Evolutionary conservation across 2,888 invertebrate species (phyloP).

Genomic region (Blera fallax): DNA sequence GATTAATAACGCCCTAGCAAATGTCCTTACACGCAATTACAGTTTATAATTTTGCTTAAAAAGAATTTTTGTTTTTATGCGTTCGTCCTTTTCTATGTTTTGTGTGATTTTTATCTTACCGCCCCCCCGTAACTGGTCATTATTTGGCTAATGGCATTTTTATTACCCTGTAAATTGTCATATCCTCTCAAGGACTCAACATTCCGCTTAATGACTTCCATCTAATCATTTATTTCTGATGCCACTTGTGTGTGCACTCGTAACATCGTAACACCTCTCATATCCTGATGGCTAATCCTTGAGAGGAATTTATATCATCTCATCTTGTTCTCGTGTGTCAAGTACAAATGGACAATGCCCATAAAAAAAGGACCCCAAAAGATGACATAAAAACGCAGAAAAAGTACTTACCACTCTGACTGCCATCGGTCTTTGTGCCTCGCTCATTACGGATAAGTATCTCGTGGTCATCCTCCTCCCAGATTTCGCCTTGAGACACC

Average conservation of each 20-base stretch:
- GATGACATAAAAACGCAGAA: not conserved
- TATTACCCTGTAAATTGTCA: conserved; percentile 56
- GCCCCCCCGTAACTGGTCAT: not conserved
- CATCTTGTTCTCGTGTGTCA: conserved; percentile 5
- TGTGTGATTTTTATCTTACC: no score
- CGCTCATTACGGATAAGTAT: conserved; percentile 90
- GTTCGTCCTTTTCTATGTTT: conserved; percentile 16
- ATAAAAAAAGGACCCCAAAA: not conserved
- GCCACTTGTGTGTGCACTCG: conserved; percentile 11
- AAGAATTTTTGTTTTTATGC: not conserved
- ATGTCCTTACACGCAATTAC: conserved; percentile 18
- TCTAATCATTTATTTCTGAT: conserved; percentile 18
- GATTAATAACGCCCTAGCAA: not conserved
- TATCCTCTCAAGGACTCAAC: conserved; percentile 40
- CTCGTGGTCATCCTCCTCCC: conserved; percentile 91
- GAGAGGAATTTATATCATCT: conserved; percentile 18
- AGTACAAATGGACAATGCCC: conserved; percentile 21
- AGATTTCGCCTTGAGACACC: conserved; percentile 85
- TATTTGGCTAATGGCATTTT: conserved; percentile 55
- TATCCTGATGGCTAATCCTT: conserved; percentile 15
- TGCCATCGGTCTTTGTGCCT: conserved; percentile 85
- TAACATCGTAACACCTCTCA: conserved; percentile 18
- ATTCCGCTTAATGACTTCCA: conserved; percentile 37
- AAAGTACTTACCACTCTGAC: conserved; percentile 57
- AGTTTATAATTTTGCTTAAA: not conserved